Base-by-base conservation (phyloP, 1,140 invertebrate genomes). In the Trichonephila clavipes region DNA sequence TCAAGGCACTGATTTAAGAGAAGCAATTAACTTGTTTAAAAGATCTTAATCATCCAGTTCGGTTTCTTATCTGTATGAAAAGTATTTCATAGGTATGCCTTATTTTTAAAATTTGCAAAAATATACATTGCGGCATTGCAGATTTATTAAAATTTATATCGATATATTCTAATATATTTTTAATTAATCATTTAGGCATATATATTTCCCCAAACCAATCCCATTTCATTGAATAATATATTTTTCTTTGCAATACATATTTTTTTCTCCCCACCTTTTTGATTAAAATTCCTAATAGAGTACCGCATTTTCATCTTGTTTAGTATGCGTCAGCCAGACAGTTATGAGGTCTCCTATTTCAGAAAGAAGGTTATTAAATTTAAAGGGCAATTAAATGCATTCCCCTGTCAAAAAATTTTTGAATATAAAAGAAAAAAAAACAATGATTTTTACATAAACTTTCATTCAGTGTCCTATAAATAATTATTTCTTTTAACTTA, bases 241-340 rank as follows among this genome's bases (percentile, higher is more conserved):
- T n/a, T 28, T 24, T 69, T 69, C 7, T 69, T 24, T 12, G 8
- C n/a, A 12, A 24, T 21, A 24, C 14, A 10, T 19, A 28, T n/a
- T 69, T 24, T 24, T 24, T 12, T 24, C 66, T 12, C 24, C 66
- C 12, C 7, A 24, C 7, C 28, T 14, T 24, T 24, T 12, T 12
- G n/a, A 69, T 69, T 69, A 24, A 69, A 69, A 24, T 69, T 24
- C 24, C n/a, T 69, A 24, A 69, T 69, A 69, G n/a, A 24, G 12
- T 14, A 24, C 24, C 72, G 10, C 14, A 77, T 77, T 34, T 77
- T 18, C 34, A 40, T 16, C 34, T 34, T 77, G 72, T 34, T 77
- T 34, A 77, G 16, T 77, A 77, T 77, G 72, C 72, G 34, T 40
- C 72, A 77, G 72, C 28, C 18, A 77, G 72, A 77, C 72, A 77